These are phyloP conservation scores for Latrodectus geometricus DNA, from an alignment of 1,140 invertebrate species.

Conservation along the genomic window DNA sequence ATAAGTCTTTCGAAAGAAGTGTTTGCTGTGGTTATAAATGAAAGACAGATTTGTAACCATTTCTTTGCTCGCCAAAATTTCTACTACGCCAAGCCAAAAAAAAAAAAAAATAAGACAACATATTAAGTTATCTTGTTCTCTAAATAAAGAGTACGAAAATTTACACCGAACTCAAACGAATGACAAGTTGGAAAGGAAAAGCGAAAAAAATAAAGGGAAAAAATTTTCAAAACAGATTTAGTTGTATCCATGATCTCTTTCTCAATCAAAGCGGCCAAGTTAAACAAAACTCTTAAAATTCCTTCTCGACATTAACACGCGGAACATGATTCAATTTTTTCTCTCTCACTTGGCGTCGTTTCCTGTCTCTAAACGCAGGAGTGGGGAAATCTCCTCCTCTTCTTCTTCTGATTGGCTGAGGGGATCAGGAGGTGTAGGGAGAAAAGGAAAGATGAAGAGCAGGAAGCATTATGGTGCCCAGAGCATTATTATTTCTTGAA, in stretches of 20 bases:
- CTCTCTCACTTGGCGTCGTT: neutral
- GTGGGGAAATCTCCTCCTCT: neutral
- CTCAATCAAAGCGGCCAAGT: neutral
- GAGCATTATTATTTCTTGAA: neutral
- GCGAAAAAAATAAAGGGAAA: no score
- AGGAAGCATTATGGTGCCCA: neutral
- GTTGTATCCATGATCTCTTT: neutral
- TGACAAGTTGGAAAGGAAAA: no score
- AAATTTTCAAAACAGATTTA: no score
- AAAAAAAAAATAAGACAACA: no score
- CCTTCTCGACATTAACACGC: neutral
- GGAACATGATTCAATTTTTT: neutral
- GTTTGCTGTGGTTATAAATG: no score
- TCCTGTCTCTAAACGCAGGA: neutral
- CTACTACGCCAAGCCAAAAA: no score
- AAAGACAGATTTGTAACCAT: no score
- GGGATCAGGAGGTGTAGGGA: neutral
- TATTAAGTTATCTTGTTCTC: no score
- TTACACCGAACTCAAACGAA: no score
- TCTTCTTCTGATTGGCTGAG: neutral
- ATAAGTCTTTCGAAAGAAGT: no score
- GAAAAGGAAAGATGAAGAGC: neutral
- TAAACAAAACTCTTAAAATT: neutral
- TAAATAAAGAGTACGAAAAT: no score
- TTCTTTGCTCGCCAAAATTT: no score